Percentiles rank a stretch among this genome's conserved stretches.
Evolutionary conservation across 2,797 vertebrate genomes (phyloP).

Genomic region (Rhinophrynus dorsalis): DNA sequence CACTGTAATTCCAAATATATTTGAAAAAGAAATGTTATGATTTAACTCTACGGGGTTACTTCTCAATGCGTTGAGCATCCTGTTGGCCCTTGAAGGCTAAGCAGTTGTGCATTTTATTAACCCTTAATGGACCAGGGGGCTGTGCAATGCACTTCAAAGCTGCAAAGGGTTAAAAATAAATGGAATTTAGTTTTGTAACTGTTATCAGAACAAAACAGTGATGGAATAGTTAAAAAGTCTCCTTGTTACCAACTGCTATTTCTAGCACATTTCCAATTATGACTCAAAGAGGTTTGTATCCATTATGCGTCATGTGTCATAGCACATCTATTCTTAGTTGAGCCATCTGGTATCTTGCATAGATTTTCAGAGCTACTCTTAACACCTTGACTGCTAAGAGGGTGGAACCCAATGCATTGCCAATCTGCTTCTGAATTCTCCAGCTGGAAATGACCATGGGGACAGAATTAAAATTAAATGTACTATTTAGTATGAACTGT

Average conservation of each 20-base stretch:
- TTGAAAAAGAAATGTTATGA: too few species aligned
- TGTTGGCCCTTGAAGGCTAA: too few species aligned
- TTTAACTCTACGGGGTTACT: too few species aligned
- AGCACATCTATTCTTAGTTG: slow-evolving; percentile 42
- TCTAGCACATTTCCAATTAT: slow-evolving; percentile 10
- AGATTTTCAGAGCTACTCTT: slow-evolving; percentile 30
- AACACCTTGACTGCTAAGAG: slow-evolving; percentile 25
- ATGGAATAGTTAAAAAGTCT: slow-evolving; percentile 8
- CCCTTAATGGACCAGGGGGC: too few species aligned
- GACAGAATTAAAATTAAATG: neutral
- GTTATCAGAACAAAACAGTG: neutral
- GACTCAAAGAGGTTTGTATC: slow-evolving; percentile 24
- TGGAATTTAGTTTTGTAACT: neutral
- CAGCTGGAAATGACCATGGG: slow-evolving; percentile 13
- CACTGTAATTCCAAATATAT: too few species aligned
- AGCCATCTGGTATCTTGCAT: slow-evolving; percentile 32
- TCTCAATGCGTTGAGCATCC: too few species aligned
- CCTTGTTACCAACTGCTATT: neutral
- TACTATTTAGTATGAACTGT: too few species aligned
- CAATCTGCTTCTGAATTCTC: slow-evolving; percentile 10
- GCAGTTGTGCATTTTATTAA: too few species aligned
- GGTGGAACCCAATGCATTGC: slow-evolving; percentile 15
- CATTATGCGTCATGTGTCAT: slow-evolving; percentile 40
- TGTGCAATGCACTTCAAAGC: too few species aligned
- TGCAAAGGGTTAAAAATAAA: too few species aligned